These are phyloP conservation scores for Rattus norvegicus DNA, from an alignment of 2,113 vertebrate genomes.

Conservation along the genomic window DNA sequence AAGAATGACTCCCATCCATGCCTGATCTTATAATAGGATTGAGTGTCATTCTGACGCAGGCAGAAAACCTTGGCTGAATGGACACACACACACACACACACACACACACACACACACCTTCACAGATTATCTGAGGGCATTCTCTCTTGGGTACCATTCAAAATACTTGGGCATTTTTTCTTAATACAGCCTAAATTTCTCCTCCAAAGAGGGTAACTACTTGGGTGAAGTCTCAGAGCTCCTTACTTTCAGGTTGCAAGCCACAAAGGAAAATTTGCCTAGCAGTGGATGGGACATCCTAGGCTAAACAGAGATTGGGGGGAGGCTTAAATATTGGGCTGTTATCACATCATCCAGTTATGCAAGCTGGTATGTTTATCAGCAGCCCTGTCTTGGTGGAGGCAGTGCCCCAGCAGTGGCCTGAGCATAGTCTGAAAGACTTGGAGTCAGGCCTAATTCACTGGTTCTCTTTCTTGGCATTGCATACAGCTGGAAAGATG, in stretches of 20 bases:
- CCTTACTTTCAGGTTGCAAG: neutral
- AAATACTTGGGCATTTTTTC: neutral
- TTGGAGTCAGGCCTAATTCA: too few relatives aligned
- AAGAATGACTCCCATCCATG: neutral
- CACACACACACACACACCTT: neutral
- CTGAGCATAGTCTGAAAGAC: neutral
- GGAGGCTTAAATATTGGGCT: neutral
- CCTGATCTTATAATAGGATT: neutral
- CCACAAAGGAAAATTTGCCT: neutral
- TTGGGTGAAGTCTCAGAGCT: neutral
- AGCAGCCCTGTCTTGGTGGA: constrained; percentile 20
- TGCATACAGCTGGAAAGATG: fast-evolving
- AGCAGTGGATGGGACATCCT: neutral
- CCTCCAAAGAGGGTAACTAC: neutral
- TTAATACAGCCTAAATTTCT: neutral
- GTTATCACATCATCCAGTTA: constrained; percentile 74
- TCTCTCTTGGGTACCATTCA: neutral
- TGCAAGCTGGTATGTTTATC: constrained; percentile 78
- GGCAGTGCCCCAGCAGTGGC: neutral
- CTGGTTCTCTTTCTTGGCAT: neutral
- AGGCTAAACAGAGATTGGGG: neutral
- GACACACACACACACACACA: too few relatives aligned
- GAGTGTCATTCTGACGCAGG: neutral
- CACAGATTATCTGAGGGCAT: neutral
- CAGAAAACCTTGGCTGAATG: fast-evolving